phyloP scores from a whole-genome alignment of 2,797 vertebrate genomes.

The Gallinago stenura region DNA sequence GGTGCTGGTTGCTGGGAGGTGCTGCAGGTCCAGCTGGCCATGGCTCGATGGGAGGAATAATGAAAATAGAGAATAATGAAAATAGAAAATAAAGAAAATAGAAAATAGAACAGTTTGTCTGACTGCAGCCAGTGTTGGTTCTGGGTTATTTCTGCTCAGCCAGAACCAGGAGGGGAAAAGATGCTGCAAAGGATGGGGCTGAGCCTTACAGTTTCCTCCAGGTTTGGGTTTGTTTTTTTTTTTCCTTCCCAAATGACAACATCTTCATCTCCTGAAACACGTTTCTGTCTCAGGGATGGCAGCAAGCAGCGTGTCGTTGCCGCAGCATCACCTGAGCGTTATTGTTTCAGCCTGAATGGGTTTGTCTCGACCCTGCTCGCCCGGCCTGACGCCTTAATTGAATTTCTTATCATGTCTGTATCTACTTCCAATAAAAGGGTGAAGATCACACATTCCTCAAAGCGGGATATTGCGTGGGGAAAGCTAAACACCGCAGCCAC shows the following conservation, averaged over 20 bases:
- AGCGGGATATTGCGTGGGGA: neutral
- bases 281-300: neutral
- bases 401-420: neutral
- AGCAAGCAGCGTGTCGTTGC: neutral
- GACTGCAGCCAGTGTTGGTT: neutral
- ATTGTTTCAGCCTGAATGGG: neutral
- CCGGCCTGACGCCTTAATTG: neutral
- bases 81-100: neutral
- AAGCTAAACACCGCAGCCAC: neutral
- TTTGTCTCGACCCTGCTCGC: neutral
- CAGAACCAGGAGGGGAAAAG: neutral
- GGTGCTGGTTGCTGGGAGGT: neutral
- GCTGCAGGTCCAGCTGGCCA: neutral
- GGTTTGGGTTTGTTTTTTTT: neutral
- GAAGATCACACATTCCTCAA: neutral
- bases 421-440: neutral
- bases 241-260: neutral
- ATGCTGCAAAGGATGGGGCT: accelerated
- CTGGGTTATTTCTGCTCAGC: neutral
- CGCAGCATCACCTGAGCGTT: neutral
- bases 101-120: neutral
- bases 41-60: accelerated
- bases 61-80: too few species aligned
- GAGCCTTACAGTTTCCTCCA: neutral
- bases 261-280: neutral